These are phyloP conservation scores for Xylota sylvarum DNA, from an alignment of 2,888 invertebrate species.

Conservation along the genomic window DNA sequence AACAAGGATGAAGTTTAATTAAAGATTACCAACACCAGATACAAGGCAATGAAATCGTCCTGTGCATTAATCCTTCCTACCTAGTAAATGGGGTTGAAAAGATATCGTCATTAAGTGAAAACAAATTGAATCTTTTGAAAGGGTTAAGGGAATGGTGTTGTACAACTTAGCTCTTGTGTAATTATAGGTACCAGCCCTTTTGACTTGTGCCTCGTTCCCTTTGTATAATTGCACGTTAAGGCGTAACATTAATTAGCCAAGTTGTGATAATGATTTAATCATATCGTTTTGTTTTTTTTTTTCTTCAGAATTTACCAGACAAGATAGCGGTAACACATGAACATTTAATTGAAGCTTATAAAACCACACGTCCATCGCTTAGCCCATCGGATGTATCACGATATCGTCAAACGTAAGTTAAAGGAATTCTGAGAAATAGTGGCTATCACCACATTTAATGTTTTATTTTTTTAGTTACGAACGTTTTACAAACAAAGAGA, in stretches of 20 bases:
- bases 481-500: conserved; percentile 87
- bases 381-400: conserved; percentile 89
- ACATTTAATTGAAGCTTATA: conserved; percentile 89
- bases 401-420: conserved; percentile 91
- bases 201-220: conserved; percentile 28
- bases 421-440: not conserved
- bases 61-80: conserved; percentile 53
- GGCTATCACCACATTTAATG: not conserved
- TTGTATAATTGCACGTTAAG: conserved; percentile 45
- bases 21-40: conserved; percentile 71
- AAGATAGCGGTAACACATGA: conserved; percentile 85
- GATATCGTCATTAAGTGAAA: conserved; percentile 69
- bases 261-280: conserved; percentile 74
- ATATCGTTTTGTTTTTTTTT: conserved; percentile 79
- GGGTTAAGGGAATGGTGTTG: conserved; percentile 35
- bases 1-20: conserved; percentile 73
- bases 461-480: conserved; percentile 86
- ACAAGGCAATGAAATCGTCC: conserved; percentile 48
- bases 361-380: conserved; percentile 92
- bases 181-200: conserved; percentile 43
- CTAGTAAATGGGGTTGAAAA: conserved; percentile 51
- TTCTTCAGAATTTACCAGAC: conserved; percentile 83
- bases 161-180: conserved; percentile 13
- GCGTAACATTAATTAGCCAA: conserved; percentile 24
- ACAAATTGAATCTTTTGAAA: conserved; percentile 70